Conservation (phyloP, 2,113 vertebrate genomes). For the Oncorhynchus gorbuscha region DNA sequence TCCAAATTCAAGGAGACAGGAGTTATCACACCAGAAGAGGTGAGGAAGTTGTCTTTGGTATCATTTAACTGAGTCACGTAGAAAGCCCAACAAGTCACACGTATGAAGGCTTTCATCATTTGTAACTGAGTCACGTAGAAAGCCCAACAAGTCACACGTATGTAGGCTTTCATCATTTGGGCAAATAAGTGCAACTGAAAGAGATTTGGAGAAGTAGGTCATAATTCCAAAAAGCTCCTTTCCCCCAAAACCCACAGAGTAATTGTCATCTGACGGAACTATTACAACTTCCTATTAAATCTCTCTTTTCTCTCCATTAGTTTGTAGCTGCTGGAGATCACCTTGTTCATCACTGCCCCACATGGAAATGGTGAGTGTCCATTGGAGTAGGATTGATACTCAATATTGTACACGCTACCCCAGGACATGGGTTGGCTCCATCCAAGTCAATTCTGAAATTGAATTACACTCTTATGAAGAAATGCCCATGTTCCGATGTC, state of each 20-base stretch:
- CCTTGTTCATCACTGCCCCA: conserved; percentile 97
- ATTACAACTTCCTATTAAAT: background rate
- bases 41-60: conserved; percentile 54
- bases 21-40: conserved; percentile 98
- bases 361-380: conserved; percentile 95
- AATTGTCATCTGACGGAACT: background rate
- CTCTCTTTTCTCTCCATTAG: conserved; percentile 42
- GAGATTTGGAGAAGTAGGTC: too few species aligned
- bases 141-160: too few species aligned
- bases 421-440: too few species aligned
- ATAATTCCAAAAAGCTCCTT: too few species aligned
- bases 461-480: too few species aligned
- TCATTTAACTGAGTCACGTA: background rate
- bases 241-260: background rate
- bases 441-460: too few species aligned
- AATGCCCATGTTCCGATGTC: too few species aligned
- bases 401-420: too few species aligned
- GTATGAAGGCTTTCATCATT: background rate
- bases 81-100: too few species aligned
- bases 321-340: conserved; percentile 97
- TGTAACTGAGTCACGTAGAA: background rate
- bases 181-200: too few species aligned
- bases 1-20: conserved; percentile 99
- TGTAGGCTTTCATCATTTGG: too few species aligned
- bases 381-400: too few species aligned